These are phyloP conservation scores for Amphipoea lucens DNA, from an alignment of 2,888 invertebrate species.

Conservation along the genomic window DNA sequence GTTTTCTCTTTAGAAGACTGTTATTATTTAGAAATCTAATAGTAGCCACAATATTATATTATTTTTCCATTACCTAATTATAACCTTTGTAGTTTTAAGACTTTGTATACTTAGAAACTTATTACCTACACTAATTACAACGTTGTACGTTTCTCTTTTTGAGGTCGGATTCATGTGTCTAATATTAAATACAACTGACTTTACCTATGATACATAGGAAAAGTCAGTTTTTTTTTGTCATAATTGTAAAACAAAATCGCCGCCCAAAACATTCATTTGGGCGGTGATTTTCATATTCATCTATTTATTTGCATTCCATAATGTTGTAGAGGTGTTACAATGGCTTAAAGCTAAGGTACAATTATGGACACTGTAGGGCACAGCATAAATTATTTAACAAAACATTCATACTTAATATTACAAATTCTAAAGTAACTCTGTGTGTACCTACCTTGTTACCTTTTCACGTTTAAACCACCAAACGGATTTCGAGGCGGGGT, in stretches of 20 bases:
- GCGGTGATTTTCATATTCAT: not conserved
- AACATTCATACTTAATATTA: not conserved
- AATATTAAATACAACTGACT: not conserved
- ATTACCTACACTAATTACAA: not conserved
- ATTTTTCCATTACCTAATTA: constrained; percentile 21
- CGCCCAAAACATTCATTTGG: not conserved
- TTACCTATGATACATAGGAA: not conserved
- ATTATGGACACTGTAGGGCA: no score
- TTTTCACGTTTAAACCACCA: no score
- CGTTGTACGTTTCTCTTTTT: not conserved
- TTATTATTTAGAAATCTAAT: not conserved
- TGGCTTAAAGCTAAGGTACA: no score
- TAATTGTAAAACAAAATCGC: not conserved
- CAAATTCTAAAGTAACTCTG: not conserved
- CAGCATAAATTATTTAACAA: not conserved
- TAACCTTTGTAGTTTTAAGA: not conserved
- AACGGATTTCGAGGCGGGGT: not conserved
- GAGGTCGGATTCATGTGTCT: not conserved
- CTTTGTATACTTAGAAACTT: not conserved
- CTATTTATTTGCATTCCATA: no score
- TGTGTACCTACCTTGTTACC: no score
- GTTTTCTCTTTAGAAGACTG: not conserved
- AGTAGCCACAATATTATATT: no score
- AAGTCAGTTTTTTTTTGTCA: not conserved
- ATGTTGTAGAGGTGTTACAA: no score